Conservation (phyloP, 2,888 invertebrate genomes). For the Limnephilus lunatus region DNA sequence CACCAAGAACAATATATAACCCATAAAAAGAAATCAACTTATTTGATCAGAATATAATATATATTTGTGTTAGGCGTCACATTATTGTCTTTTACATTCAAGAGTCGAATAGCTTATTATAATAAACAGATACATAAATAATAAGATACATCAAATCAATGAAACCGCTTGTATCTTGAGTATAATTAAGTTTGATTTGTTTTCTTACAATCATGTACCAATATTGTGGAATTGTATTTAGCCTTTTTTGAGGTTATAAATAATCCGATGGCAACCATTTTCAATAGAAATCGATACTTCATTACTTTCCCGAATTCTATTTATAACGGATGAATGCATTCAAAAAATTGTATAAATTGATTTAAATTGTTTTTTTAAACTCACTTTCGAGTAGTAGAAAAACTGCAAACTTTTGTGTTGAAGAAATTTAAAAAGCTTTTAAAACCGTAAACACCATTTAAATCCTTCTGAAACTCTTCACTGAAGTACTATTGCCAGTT, state of each 20-base stretch:
- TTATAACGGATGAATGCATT: not conserved
- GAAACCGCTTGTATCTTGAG: not conserved
- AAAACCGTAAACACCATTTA: not conserved
- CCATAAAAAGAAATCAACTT: not conserved
- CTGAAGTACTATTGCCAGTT: not conserved
- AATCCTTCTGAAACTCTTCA: not conserved
- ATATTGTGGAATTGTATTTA: too few species aligned
- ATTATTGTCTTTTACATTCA: not conserved
- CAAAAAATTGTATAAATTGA: too few species aligned
- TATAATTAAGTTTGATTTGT: too few species aligned
- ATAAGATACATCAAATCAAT: not conserved
- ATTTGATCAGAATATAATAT: not conserved
- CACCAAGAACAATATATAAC: too few species aligned
- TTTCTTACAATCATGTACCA: too few species aligned
- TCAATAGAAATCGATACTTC: not conserved
- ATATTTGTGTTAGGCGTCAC: not conserved
- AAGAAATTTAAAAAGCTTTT: not conserved
- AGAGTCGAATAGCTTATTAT: not conserved
- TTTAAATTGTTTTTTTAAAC: not conserved
- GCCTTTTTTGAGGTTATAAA: too few species aligned
- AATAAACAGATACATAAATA: not conserved
- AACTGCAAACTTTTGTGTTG: not conserved
- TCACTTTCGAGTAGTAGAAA: not conserved
- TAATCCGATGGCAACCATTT: not conserved
- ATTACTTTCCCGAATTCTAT: not conserved